Percentiles rank a stretch among this genome's conserved stretches.
These are phyloP conservation scores for Andrena trimmerana DNA, from an alignment of 2,888 invertebrate species.

Conservation along the genomic window DNA sequence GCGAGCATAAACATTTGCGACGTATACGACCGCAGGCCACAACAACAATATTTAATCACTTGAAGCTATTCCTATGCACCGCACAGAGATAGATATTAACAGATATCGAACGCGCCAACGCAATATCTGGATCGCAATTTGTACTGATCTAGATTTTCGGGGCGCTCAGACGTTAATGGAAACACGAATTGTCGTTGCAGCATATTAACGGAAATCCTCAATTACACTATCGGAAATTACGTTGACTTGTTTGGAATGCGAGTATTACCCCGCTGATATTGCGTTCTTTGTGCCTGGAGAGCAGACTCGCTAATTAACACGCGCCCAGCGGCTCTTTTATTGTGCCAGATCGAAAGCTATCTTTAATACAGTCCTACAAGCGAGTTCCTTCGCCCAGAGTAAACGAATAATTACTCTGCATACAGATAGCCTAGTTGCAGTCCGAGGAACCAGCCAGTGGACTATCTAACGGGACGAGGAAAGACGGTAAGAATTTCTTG, in stretches of 20 bases:
- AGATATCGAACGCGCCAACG: conserved; percentile 6
- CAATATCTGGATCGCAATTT: conserved; percentile 31
- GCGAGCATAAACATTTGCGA: not conserved
- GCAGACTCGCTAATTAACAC: not conserved
- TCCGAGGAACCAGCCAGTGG: not conserved
- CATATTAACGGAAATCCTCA: conserved; percentile 36
- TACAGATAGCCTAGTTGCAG: not conserved
- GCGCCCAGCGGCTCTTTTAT: not conserved
- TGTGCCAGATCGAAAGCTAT: not conserved
- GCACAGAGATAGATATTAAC: not conserved
- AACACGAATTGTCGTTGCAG: conserved; percentile 21
- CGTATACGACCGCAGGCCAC: not conserved
- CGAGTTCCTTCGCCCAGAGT: not conserved
- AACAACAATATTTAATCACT: conserved; percentile 2
- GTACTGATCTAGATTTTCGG: conserved; percentile 18
- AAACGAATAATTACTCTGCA: conserved; percentile 19
- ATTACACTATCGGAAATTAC: conserved; percentile 43
- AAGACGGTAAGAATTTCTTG: not conserved
- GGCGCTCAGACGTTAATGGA: conserved; percentile 36
- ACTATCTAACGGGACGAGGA: not conserved
- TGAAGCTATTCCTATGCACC: not conserved
- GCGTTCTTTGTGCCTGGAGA: not conserved
- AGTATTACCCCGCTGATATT: conserved; percentile 11
- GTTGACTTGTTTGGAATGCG: conserved; percentile 27
- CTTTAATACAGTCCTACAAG: not conserved